Percentiles rank a stretch among this genome's conserved stretches.
Conservation (phyloP, 2,888 invertebrate species). For the Tetanocera ferruginea region DNA sequence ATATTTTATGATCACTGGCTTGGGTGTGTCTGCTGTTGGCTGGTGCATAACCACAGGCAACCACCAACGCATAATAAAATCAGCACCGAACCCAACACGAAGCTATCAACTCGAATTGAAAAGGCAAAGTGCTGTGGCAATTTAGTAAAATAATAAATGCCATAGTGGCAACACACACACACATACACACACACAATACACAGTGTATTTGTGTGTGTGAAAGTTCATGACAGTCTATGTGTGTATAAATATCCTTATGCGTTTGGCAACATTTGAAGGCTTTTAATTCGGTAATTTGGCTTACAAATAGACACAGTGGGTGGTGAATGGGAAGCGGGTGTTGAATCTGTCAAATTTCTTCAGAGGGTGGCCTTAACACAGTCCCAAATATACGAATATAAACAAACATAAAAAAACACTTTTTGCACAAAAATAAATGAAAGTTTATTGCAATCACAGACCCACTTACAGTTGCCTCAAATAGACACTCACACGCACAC, state of each 20-base stretch:
- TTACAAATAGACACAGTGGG: slow-evolving; percentile 2
- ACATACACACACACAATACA: neutral
- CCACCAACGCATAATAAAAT: neutral
- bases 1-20: neutral
- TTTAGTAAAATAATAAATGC: slow-evolving; percentile 22
- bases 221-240: neutral
- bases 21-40: neutral
- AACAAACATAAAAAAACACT: slow-evolving; percentile 15
- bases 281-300: slow-evolving; percentile 32
- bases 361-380: neutral
- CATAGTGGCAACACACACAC: neutral
- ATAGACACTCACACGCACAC: neutral
- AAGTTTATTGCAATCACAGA: slow-evolving; percentile 37
- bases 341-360: neutral
- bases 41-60: neutral
- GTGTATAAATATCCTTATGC: neutral
- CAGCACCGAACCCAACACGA: neutral
- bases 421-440: slow-evolving; percentile 24
- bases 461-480: neutral
- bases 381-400: neutral
- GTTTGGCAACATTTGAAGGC: slow-evolving; percentile 16
- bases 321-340: neutral
- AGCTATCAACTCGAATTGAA: neutral
- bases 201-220: neutral
- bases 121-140: neutral